Evolutionary conservation across 2,113 vertebrate genomes (phyloP), one percentile per base, ranked within the genome.

Genomic region (Brienomyrus longianalis): DNA sequence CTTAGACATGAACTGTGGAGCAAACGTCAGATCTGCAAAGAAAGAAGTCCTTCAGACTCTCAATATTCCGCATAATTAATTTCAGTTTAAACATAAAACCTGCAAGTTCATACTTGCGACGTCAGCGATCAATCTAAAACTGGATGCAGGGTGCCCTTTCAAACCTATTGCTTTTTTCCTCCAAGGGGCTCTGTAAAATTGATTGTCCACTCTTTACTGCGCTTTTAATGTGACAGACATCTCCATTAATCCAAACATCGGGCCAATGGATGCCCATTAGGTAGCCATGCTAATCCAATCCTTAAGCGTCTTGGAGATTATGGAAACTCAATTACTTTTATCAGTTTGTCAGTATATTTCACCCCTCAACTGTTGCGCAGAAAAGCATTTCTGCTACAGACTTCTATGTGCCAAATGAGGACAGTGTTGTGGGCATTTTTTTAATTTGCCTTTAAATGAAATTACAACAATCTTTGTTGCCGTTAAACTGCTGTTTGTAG

Each of bases 391-490:
- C 85, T 6, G 56, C 35, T 83, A 56, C 35, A 45, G 91, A 92
- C 84, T 87, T 88, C 91, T 92, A 94, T 93, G 91, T 91, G 92
- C 88, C 91, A 93, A 93, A 94, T 94, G 91, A 92, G 91, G 92
- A 83, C 94, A 94, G 92, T 93, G 92, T 94, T 90, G 83, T 87
- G 92, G 89, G 48, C 91, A 92, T 92, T 92, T 90, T 92, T 93
- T 92, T 92, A 88, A 89, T 52, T 89, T 31, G 89, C 90, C 88
- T 80, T 88, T 15, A 13, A 92, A 94, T 95, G 93, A 90, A 93
- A 94, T 94, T 94, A 92, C 89, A 91, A 93, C 51, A 15, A 62
- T 85, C 87, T 83, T 94, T 90, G 39, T 21, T 88, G 47, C 52
- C 59, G 17, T 59, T 62, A 56, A 39, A 19, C 70, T 74, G 59